Evolutionary conservation across 2,888 invertebrate genomes (phyloP).

Genomic region (Cybosia mesomella): DNA sequence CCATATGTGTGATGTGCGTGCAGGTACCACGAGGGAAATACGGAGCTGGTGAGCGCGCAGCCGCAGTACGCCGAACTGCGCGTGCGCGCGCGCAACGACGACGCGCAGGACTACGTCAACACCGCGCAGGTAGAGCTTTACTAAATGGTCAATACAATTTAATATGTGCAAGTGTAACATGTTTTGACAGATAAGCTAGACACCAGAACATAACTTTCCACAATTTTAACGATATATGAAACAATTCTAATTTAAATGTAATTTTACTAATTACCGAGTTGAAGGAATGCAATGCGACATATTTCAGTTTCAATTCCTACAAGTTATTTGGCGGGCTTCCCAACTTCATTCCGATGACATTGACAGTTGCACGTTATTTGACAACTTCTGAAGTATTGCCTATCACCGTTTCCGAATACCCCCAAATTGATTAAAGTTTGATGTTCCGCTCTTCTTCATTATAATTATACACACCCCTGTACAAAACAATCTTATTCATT

Average conservation of each 20-base stretch:
- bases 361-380: neutral
- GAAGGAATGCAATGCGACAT: no score
- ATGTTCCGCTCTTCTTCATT: neutral
- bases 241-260: no score
- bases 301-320: no score
- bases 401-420: neutral
- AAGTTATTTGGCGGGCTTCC: no score
- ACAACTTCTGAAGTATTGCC: neutral
- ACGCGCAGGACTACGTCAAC: slow-evolving; percentile 79
- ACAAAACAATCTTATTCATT: neutral
- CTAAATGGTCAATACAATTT: no score
- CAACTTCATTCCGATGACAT: no score
- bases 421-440: neutral
- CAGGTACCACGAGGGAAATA: slow-evolving; percentile 73
- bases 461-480: neutral
- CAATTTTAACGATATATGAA: no score
- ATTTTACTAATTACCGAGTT: no score
- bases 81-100: slow-evolving; percentile 70
- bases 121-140: slow-evolving; percentile 69
- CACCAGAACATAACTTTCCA: no score
- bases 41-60: slow-evolving; percentile 76
- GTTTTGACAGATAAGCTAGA: no score
- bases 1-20: neutral
- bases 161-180: no score
- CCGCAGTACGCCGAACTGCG: slow-evolving; percentile 77